These are phyloP conservation scores for Ataeniobius toweri DNA, from an alignment of 2,797 vertebrate genomes.

Conservation along the genomic window DNA sequence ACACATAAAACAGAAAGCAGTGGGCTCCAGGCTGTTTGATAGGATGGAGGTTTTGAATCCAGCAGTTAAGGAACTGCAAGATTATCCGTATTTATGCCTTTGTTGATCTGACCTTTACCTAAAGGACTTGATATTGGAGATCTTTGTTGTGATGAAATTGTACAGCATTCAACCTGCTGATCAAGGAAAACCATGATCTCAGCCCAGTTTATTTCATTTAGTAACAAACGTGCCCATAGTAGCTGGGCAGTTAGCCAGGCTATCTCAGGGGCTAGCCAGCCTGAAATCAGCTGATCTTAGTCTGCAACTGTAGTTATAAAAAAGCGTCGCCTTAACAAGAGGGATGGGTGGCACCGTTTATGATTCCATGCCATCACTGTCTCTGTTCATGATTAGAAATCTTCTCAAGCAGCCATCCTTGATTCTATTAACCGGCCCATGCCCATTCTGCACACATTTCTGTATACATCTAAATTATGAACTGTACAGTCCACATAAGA, in stretches of 20 bases:
- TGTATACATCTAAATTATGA: too few relatives aligned
- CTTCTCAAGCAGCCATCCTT: neutral
- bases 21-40: neutral
- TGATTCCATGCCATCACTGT: neutral
- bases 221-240: neutral
- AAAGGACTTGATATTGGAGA: too few relatives aligned
- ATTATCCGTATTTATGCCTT: neutral
- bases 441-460: neutral
- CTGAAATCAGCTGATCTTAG: neutral
- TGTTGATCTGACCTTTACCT: neutral
- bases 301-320: neutral
- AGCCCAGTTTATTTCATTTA: neutral
- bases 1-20: neutral
- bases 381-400: neutral
- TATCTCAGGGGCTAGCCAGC: too few relatives aligned
- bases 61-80: neutral
- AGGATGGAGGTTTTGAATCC: neutral
- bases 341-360: neutral
- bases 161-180: rapidly evolving
- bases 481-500: too few relatives aligned
- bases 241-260: neutral
- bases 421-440: neutral
- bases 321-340: neutral
- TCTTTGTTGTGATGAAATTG: neutral
- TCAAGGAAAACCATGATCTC: neutral